Conservation (phyloP, 53 echinoderm and acorn worm species). For the Stichopus horrens region DNA sequence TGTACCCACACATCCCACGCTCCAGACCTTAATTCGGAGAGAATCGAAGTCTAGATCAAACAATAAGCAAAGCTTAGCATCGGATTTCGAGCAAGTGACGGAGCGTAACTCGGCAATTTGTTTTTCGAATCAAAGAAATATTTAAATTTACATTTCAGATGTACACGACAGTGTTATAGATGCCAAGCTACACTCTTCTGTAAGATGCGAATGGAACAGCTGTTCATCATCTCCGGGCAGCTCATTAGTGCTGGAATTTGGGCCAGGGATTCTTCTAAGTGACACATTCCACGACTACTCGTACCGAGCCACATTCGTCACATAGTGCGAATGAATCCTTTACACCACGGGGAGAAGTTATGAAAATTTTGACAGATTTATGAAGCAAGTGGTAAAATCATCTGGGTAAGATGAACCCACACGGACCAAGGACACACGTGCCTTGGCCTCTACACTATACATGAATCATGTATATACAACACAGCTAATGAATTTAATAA, state of each 20-base stretch:
- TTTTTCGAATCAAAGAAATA: slow-evolving; percentile 34
- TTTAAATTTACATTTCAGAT: background rate
- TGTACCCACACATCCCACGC: background rate
- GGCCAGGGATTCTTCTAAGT: slow-evolving; percentile 2
- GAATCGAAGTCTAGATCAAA: background rate
- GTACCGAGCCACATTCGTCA: slow-evolving; percentile 7
- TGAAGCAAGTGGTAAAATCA: slow-evolving; percentile 7
- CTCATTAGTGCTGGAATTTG: background rate
- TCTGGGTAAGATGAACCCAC: background rate
- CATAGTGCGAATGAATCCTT: slow-evolving; percentile 19
- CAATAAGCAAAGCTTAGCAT: background rate
- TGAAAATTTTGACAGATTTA: slow-evolving; percentile 4
- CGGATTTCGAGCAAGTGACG: background rate
- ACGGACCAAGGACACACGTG: no score
- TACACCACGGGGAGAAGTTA: background rate
- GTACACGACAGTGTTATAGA: background rate
- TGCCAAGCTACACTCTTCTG: background rate
- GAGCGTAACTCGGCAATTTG: slow-evolving; percentile 18
- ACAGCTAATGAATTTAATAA: no score
- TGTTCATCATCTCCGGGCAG: background rate
- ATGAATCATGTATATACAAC: no score
- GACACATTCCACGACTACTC: slow-evolving; percentile 6
- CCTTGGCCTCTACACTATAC: no score
- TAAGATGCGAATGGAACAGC: background rate
- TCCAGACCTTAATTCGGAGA: background rate